phyloP scores from a whole-genome alignment of 53 echinoderm and acorn worm species.

The Paracentrotus lividus region DNA sequence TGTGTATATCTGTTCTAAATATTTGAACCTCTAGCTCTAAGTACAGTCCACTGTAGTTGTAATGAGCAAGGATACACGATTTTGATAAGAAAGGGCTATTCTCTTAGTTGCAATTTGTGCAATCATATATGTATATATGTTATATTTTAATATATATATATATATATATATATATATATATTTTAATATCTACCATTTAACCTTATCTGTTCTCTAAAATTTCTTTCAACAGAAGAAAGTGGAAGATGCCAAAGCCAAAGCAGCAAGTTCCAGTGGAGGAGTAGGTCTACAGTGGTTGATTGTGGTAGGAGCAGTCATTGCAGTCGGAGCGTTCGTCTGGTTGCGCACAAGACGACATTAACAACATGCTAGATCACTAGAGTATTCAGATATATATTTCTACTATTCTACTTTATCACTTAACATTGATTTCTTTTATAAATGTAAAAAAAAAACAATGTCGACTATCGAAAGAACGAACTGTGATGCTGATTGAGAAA shows the following conservation, averaged over 20 bases:
- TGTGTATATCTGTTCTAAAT: too few species aligned
- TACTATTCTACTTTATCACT: conserved; percentile 61
- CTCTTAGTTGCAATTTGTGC: too few species aligned
- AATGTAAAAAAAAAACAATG: conserved; percentile 22
- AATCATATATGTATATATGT: too few species aligned
- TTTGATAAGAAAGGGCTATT: too few species aligned
- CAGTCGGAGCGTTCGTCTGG: conserved; percentile 40
- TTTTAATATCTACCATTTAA: too few species aligned
- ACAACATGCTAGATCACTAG: conserved; percentile 30
- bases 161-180: too few species aligned
- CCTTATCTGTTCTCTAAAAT: background rate
- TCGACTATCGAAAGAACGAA: conserved; percentile 8
- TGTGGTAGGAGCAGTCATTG: conserved; percentile 40
- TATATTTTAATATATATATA: too few species aligned
- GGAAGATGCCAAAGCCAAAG: conserved; percentile 58
- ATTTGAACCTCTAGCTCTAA: too few species aligned
- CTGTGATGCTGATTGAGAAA: background rate
- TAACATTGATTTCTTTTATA: conserved; percentile 41
- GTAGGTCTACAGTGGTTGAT: conserved; percentile 34
- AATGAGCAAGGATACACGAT: too few species aligned
- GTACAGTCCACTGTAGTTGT: too few species aligned
- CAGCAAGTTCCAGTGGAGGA: conserved; percentile 29
- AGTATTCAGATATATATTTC: conserved; percentile 69
- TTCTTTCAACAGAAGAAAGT: conserved; percentile 34
- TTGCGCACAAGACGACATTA: conserved; percentile 45